A percentile compares a stretch with the other conserved stretches of the same genome.
Evolutionary conservation across 2,113 vertebrate genomes (phyloP).

Genomic region (Syngnathus floridae): DNA sequence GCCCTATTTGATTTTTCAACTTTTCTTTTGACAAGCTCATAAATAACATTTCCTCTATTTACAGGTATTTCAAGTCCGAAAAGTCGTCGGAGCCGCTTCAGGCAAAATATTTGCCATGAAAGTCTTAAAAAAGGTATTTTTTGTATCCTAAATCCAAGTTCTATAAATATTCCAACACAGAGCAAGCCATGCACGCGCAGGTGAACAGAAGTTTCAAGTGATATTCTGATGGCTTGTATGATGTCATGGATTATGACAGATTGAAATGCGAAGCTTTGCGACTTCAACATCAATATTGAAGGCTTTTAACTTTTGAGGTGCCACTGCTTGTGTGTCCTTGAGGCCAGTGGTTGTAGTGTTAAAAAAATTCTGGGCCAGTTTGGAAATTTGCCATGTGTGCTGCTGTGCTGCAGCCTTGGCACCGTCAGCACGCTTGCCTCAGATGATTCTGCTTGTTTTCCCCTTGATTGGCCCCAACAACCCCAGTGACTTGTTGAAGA

Average conservation of each 20-base stretch:
- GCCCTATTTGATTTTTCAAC: not conserved
- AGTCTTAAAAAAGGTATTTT: constrained; percentile 94
- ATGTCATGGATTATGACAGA: not conserved
- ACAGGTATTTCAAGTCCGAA: constrained; percentile 97
- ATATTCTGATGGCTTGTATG: not conserved
- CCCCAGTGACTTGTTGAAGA: constrained; percentile 22
- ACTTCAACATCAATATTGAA: not conserved
- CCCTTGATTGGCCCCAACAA: constrained; percentile 33
- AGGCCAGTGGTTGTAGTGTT: constrained; percentile 35
- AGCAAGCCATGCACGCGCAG: too few relatives aligned
- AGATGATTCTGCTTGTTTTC: constrained; percentile 33
- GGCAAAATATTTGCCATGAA: constrained; percentile 99
- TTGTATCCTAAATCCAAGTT: too few relatives aligned
- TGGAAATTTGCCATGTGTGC: constrained; percentile 39
- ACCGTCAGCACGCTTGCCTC: constrained; percentile 25
- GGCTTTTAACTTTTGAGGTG: not conserved
- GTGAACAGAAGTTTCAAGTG: too few relatives aligned
- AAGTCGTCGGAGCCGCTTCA: constrained; percentile 88
- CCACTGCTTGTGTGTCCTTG: constrained; percentile 24
- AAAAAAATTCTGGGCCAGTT: constrained; percentile 40
- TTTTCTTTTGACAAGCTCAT: constrained; percentile 1
- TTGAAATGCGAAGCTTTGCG: not conserved
- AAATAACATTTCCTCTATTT: not conserved
- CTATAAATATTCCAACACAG: too few relatives aligned
- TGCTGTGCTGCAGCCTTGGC: constrained; percentile 49